A percentile compares a stretch with the other conserved stretches of the same genome.
Conservation (phyloP, 2,797 vertebrate species). For the Nyctibius grandis region DNA sequence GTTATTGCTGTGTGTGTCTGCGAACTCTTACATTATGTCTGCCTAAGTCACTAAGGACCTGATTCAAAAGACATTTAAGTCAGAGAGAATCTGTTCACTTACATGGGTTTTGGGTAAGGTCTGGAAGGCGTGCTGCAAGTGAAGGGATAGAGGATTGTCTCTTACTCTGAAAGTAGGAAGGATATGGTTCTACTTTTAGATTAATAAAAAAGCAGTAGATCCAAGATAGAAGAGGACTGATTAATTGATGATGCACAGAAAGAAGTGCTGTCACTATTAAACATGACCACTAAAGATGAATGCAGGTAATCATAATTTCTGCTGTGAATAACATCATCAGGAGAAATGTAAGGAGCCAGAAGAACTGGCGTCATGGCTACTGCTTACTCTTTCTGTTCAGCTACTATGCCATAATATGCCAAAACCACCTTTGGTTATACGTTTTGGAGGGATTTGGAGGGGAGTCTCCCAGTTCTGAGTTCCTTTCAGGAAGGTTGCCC, state of each 20-base stretch:
- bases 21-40: not conserved
- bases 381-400: not conserved
- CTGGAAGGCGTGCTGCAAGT: not conserved
- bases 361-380: not conserved
- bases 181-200: not conserved
- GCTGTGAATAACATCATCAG: not conserved
- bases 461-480: not conserved
- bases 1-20: not conserved
- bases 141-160: not conserved
- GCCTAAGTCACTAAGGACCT: not conserved
- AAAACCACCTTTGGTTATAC: not conserved
- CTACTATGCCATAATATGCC: not conserved
- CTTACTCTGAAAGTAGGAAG: not conserved
- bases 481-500: not conserved
- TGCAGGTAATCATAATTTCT: not conserved
- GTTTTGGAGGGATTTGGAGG: not conserved
- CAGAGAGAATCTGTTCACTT: not conserved
- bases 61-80: not conserved
- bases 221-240: not conserved
- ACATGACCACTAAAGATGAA: not conserved
- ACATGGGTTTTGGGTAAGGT: not conserved
- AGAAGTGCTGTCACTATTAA: not conserved
- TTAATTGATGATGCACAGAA: not conserved
- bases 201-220: not conserved
- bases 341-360: not conserved